Evolutionary conservation across 1,140 invertebrate species (phyloP).

Genomic region (Aphaenogaster ashmeadi): DNA sequence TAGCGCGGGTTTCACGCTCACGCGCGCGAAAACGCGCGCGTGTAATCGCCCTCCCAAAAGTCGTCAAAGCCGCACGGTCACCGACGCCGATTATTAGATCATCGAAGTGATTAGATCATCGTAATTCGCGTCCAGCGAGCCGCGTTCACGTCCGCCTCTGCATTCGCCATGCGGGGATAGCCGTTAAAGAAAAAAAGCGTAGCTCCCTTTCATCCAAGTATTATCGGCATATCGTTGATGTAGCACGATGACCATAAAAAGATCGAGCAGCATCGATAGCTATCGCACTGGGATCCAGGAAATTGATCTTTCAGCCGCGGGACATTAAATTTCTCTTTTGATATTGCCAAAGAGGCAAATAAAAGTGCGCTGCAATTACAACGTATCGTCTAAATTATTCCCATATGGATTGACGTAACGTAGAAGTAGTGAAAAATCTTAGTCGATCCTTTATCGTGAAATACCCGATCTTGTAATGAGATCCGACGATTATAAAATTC

Average conservation of each 20-base stretch:
- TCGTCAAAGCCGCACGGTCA: not conserved
- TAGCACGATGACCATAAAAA: not conserved
- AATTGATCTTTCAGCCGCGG: not conserved
- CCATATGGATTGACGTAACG: not conserved
- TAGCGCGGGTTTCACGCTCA: slow-evolving; percentile 65
- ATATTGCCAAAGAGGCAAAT: not conserved
- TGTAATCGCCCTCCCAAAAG: slow-evolving; percentile 46
- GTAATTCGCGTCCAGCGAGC: not conserved
- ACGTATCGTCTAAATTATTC: not conserved
- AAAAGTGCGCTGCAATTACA: not conserved
- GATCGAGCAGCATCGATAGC: too few species aligned
- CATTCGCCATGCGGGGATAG: not conserved
- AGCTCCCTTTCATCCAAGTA: not conserved
- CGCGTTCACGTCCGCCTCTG: slow-evolving; percentile 35
- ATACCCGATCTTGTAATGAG: not conserved
- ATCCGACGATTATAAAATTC: not conserved
- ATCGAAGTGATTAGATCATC: slow-evolving; percentile 42
- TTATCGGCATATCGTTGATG: not conserved
- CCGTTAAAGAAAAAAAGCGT: not conserved
- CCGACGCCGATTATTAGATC: slow-evolving; percentile 48
- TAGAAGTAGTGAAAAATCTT: not conserved
- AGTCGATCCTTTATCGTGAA: not conserved
- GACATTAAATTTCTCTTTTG: not conserved
- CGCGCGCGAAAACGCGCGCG: slow-evolving; percentile 11
- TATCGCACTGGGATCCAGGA: not conserved